phyloP scores from a whole-genome alignment of 2,888 invertebrate species.

The Anticlea derivata region DNA sequence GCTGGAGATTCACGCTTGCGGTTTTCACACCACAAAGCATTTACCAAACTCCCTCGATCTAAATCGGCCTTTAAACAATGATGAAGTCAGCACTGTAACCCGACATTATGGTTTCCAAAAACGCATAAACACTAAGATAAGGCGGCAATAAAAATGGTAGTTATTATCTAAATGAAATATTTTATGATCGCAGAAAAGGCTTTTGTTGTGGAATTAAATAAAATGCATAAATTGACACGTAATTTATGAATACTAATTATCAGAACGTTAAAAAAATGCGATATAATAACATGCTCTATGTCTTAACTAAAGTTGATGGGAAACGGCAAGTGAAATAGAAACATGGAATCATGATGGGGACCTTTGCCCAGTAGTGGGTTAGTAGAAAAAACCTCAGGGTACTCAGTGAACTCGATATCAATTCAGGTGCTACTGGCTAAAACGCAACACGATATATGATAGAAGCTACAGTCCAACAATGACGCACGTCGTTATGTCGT shows the following conservation, averaged over 20 bases:
- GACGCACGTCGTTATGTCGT: too few relatives aligned
- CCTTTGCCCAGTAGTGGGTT: too few relatives aligned
- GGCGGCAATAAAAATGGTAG: slow-evolving; percentile 4
- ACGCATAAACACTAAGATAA: slow-evolving; percentile 22
- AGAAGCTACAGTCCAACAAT: too few relatives aligned
- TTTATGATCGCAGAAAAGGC: slow-evolving; percentile 11
- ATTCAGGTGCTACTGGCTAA: slow-evolving; percentile 5
- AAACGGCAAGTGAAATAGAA: too few relatives aligned
- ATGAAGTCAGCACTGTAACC: slow-evolving; percentile 8
- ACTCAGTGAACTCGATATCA: neutral
- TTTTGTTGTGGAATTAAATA: slow-evolving; percentile 8
- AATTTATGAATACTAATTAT: slow-evolving; percentile 1
- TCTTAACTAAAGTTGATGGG: too few relatives aligned
- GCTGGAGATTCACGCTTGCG: too few relatives aligned
- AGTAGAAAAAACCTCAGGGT: neutral
- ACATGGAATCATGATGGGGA: too few relatives aligned
- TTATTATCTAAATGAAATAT: slow-evolving; percentile 15
- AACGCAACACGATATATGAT: slow-evolving; percentile 8
- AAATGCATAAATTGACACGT: slow-evolving; percentile 4
- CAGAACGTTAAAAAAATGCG: too few relatives aligned
- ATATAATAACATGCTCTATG: too few relatives aligned
- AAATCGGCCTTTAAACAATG: too few relatives aligned
- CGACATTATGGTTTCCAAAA: slow-evolving; percentile 9
- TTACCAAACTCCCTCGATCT: too few relatives aligned
- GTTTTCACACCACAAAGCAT: too few relatives aligned